Evolutionary conservation across 2,797 vertebrate genomes (phyloP).

Genomic region (Tapirus indicus): DNA sequence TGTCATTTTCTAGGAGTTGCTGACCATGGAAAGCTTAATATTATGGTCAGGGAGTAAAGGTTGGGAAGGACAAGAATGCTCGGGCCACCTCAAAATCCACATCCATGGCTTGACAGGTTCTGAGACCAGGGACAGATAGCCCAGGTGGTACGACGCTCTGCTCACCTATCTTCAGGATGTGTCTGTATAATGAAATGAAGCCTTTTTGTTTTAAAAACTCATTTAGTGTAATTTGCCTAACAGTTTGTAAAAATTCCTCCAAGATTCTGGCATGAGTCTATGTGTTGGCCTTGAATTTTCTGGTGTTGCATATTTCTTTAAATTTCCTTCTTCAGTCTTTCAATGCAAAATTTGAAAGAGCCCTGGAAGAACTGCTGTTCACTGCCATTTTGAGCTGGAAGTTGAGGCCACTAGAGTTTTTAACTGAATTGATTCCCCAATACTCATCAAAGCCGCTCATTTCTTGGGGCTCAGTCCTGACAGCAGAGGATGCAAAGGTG

Average conservation of each 20-base stretch:
- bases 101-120: neutral
- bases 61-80: neutral
- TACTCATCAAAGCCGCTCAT: neutral
- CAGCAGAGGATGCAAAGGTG: neutral
- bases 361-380: neutral
- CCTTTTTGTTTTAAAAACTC: neutral
- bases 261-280: neutral
- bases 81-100: neutral
- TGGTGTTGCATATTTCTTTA: neutral
- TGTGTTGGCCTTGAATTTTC: neutral
- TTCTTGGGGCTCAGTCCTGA: neutral
- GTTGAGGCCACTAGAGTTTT: neutral
- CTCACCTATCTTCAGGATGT: neutral
- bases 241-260: neutral
- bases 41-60: neutral
- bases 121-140: neutral
- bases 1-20: neutral
- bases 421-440: neutral
- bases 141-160: neutral
- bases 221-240: neutral
- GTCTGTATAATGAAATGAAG: neutral
- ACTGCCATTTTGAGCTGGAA: slow-evolving; percentile 27
- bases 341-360: neutral
- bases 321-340: neutral
- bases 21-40: neutral